phyloP scores from a whole-genome alignment of 2,113 vertebrate species.

The Camelus dromedarius region DNA sequence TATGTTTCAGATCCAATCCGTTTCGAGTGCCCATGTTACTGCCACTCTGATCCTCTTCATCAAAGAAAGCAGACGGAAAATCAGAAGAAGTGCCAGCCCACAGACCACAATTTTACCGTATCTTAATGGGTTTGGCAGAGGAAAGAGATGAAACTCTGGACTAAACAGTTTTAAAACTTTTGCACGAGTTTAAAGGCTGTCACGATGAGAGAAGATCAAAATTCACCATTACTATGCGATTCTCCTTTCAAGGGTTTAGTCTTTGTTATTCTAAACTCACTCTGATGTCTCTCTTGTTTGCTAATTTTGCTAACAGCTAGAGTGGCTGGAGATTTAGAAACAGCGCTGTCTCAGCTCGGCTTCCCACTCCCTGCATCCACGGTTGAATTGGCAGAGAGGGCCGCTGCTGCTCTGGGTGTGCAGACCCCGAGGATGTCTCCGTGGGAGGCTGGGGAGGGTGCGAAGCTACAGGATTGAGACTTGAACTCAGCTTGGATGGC shows the following conservation, averaged over 20 bases:
- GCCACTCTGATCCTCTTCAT: neutral
- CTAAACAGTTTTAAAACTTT: neutral
- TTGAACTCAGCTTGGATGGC: constrained; percentile 74
- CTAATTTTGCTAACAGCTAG: constrained; percentile 16
- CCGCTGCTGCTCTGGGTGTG: neutral
- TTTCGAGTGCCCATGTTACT: neutral
- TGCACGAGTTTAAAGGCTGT: neutral
- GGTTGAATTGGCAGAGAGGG: constrained; percentile 48
- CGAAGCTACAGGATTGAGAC: constrained; percentile 66
- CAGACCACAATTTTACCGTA: neutral
- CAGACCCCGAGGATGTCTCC: neutral
- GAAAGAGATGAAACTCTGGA: neutral
- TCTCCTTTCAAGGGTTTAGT: neutral
- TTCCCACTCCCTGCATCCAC: neutral
- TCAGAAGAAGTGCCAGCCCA: neutral
- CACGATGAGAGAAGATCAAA: neutral
- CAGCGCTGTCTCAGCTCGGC: neutral
- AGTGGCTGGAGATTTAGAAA: constrained; percentile 60
- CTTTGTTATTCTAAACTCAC: neutral
- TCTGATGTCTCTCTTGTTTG: neutral
- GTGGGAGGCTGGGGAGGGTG: constrained; percentile 57
- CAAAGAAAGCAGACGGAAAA: neutral
- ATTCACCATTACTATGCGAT: neutral
- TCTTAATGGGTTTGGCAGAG: neutral
- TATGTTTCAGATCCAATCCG: neutral